phyloP scores from a whole-genome alignment of 2,888 invertebrate genomes.

The Drosophila fungiperda region DNA sequence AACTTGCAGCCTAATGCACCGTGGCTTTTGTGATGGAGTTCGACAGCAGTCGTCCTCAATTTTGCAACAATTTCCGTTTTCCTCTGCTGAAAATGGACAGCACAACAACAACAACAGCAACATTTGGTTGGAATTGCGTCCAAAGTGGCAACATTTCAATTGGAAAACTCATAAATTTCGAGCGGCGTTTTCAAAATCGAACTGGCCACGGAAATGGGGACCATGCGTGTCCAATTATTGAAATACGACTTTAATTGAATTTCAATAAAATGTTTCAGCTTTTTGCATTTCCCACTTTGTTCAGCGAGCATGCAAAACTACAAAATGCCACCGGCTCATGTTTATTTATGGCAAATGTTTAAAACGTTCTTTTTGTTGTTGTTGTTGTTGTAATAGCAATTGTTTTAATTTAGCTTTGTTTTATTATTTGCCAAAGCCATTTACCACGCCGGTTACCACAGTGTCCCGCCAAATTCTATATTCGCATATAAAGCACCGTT shows the following conservation, averaged over 20 bases:
- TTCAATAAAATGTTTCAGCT: constrained; percentile 80
- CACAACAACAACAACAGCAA: constrained; percentile 12
- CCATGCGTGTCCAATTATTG: constrained; percentile 85
- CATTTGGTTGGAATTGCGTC: constrained; percentile 18
- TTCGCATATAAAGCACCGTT: constrained; percentile 12
- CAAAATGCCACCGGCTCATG: constrained; percentile 64
- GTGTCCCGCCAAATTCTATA: constrained; percentile 10
- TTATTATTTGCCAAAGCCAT: constrained; percentile 75
- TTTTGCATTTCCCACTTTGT: constrained; percentile 58
- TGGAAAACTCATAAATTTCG: constrained; percentile 81
- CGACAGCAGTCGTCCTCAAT: constrained; percentile 40
- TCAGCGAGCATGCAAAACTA: constrained; percentile 19
- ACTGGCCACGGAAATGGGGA: constrained; percentile 80
- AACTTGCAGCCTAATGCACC: constrained; percentile 77
- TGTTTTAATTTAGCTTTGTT: constrained; percentile 72
- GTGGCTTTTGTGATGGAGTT: constrained; percentile 48
- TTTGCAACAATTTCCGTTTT: constrained; percentile 77
- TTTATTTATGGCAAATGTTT: constrained; percentile 76
- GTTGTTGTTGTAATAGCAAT: constrained; percentile 62
- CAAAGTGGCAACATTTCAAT: constrained; percentile 79
- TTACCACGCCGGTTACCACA: constrained; percentile 29
- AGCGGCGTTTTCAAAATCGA: constrained; percentile 68
- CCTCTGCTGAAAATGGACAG: constrained; percentile 50
- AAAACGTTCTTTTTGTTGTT: constrained; percentile 26
- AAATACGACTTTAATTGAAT: constrained; percentile 84